These are phyloP conservation scores for Zaprionus camerounensis DNA, from an alignment of 1,140 invertebrate species.

Conservation along the genomic window DNA sequence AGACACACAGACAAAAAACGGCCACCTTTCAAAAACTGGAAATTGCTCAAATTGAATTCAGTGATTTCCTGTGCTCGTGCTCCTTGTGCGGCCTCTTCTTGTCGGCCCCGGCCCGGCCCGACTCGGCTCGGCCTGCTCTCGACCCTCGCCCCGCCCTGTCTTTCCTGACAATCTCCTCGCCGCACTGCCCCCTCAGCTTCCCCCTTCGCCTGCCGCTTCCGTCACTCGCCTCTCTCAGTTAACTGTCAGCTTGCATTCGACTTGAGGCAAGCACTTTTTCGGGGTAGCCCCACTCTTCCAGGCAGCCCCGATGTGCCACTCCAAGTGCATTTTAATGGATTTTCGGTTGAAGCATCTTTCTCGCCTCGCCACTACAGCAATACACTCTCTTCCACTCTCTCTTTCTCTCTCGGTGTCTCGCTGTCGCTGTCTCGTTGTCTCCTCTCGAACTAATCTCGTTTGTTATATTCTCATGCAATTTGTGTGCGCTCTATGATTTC, in stretches of 20 bases:
- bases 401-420: background rate
- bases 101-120: background rate
- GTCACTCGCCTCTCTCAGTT: background rate
- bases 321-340: constrained; percentile 73
- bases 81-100: constrained; percentile 17
- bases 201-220: background rate
- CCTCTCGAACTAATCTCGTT: constrained; percentile 21
- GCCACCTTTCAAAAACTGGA: constrained; percentile 67
- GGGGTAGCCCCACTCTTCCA: background rate
- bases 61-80: constrained; percentile 55
- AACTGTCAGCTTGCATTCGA: constrained; percentile 5
- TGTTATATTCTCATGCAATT: constrained; percentile 43
- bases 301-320: constrained; percentile 22
- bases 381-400: background rate
- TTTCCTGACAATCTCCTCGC: background rate
- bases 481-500: constrained; percentile 32
- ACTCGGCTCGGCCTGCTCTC: background rate
- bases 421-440: background rate
- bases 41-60: constrained; percentile 79
- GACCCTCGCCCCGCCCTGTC: background rate
- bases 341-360: constrained; percentile 28
- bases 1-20: background rate
- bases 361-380: background rate
- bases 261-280: constrained; percentile 11
- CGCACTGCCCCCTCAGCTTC: too few species aligned